Base-by-base conservation (phyloP, 2,888 invertebrate species). In the Tiliacea citrago region DNA sequence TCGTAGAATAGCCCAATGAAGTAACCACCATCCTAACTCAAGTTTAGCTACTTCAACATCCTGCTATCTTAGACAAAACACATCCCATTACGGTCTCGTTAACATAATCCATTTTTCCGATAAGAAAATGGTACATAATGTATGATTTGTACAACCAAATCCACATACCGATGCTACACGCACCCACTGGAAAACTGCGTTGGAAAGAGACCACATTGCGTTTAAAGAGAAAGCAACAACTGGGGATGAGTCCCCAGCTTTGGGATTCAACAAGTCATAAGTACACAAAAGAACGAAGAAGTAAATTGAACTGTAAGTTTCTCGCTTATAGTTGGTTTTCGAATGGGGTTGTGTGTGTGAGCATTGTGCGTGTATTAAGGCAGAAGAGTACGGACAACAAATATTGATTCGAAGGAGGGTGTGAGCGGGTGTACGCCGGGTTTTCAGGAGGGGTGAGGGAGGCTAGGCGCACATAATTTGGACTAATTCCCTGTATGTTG, bases 321-420 rank as follows among this genome's bases (percentile, higher is more conserved):
- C 0, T 0, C 3, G 0, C 0, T 1, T 81, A 87, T 35, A 75
- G 87, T 89, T 68, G 29, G 70, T 85, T 62, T 75, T 77, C 0
- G 0, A 24, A 24, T 82, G 68, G 8, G 21, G 9, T 39, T n/a
- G 1, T 75, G 63, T 91, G 90, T 94, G 93, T 94, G 94, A 93
- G 94, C 91, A 94, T 93, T 94, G 94, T 96, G 96, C 96, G 96
- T 96, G 95, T 96, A 96, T 94, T 94, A 96, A 94, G 95, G 94
- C 94, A 96, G 96, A 96, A 96, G 96, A 96, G 96, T 95, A 92
- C 96, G 95, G 95, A 96, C 96, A 94, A 96, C 96, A 96, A 96
- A 96, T 96, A 96, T 96, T 96, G 96, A 96, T 96, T 96, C 95
- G 96, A 92, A 89, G 91, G 90, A 92, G 92, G 93, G 94, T 92